Evolutionary conservation across 2,888 invertebrate genomes (phyloP).

Genomic region (Pandemis heparana): DNA sequence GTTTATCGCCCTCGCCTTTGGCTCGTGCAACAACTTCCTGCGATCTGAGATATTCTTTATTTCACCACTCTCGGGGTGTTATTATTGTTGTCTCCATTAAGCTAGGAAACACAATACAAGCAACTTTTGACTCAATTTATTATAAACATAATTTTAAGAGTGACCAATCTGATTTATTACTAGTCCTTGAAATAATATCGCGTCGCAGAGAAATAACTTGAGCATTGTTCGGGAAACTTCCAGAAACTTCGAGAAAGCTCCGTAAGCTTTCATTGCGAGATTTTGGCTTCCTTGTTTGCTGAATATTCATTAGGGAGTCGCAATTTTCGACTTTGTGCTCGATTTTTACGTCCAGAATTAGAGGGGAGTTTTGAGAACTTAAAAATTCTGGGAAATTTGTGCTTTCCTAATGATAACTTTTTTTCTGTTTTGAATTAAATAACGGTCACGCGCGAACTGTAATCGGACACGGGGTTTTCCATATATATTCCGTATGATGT

Average conservation of each 20-base stretch:
- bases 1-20: no score
- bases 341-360: background rate
- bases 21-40: no score
- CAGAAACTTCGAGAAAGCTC: background rate
- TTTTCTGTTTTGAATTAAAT: no score
- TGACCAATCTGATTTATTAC: slow-evolving; percentile 2
- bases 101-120: background rate
- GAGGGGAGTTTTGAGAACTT: background rate
- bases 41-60: no score
- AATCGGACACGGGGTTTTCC: no score
- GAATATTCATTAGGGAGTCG: slow-evolving; percentile 13
- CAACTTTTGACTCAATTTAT: background rate
- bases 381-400: background rate
- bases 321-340: background rate
- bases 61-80: background rate
- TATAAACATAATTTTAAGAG: background rate
- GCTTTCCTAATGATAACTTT: no score
- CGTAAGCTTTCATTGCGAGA: slow-evolving; percentile 16
- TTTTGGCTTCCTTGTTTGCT: slow-evolving; percentile 13
- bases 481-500: no score
- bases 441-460: no score
- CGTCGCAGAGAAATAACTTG: slow-evolving; percentile 2
- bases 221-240: slow-evolving; percentile 14
- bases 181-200: slow-evolving; percentile 9
- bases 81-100: background rate